Conservation (phyloP, 2,113 vertebrate genomes). For the Lepisosteus oculatus region DNA sequence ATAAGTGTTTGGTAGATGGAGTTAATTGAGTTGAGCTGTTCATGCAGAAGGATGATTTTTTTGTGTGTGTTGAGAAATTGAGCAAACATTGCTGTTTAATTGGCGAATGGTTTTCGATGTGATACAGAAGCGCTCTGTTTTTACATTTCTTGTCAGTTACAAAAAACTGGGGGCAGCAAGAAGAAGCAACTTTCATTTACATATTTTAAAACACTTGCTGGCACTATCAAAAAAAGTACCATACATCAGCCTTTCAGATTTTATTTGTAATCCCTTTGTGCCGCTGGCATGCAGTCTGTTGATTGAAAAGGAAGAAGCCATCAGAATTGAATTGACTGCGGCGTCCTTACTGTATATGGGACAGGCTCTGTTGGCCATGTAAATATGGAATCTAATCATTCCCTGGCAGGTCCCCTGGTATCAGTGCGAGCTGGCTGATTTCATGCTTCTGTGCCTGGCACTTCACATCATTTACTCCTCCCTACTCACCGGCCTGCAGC, state of each 20-base stretch:
- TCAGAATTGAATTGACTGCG: neutral
- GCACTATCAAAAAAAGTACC: too few relatives aligned
- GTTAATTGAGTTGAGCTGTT: too few relatives aligned
- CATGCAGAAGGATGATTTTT: too few relatives aligned
- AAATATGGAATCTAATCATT: conserved; percentile 3
- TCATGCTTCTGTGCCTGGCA: neutral
- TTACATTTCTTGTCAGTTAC: too few relatives aligned
- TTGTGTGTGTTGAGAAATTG: too few relatives aligned
- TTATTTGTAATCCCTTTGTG: neutral
- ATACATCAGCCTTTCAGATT: neutral
- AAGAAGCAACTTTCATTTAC: too few relatives aligned
- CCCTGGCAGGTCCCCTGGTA: neutral
- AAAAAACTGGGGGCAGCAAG: too few relatives aligned
- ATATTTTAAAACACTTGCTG: too few relatives aligned
- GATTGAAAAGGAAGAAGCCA: neutral
- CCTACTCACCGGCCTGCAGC: neutral
- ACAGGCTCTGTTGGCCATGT: neutral
- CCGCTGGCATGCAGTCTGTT: neutral
- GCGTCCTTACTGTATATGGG: neutral
- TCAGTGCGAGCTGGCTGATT: neutral
- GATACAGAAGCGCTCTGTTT: too few relatives aligned
- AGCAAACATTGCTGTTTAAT: too few relatives aligned
- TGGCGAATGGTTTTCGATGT: too few relatives aligned
- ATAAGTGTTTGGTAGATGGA: too few relatives aligned
- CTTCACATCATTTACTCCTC: neutral